Percentiles rank a stretch among this genome's conserved stretches.
phyloP scores from a whole-genome alignment of 2,797 vertebrate genomes.

The Gorsachius magnificus region DNA sequence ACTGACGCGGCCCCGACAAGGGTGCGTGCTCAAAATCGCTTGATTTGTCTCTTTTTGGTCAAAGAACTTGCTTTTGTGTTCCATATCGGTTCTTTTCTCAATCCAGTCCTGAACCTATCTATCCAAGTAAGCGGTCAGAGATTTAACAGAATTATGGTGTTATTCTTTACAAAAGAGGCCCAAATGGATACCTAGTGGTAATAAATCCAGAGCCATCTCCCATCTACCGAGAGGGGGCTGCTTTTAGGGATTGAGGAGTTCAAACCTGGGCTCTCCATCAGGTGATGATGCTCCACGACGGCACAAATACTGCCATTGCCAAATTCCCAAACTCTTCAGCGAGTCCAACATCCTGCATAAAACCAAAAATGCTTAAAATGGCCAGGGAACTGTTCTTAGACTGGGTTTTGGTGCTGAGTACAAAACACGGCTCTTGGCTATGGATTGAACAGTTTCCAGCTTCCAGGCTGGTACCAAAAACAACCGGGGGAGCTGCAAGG shows the following conservation, averaged over 20 bases:
- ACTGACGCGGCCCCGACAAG: too few relatives aligned
- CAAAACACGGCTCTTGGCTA: not conserved
- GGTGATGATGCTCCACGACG: accelerated
- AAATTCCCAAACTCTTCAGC: not conserved
- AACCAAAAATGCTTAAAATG: not conserved
- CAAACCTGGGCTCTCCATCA: not conserved
- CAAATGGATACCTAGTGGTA: not conserved
- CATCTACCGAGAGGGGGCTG: not conserved
- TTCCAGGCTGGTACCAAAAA: not conserved
- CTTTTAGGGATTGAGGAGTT: not conserved
- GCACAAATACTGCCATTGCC: not conserved
- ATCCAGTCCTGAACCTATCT: not conserved
- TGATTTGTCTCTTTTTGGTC: not conserved
- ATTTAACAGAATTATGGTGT: not conserved
- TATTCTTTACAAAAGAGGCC: not conserved
- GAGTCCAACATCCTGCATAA: not conserved
- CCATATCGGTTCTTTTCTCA: not conserved
- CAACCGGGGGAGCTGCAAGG: not conserved
- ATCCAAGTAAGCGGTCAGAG: not conserved
- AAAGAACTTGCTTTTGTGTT: not conserved
- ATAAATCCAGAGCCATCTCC: not conserved
- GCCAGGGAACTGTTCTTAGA: not conserved
- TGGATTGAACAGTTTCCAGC: not conserved
- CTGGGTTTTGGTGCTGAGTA: accelerated
- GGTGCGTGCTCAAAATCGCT: accelerated